A percentile compares a stretch with the other conserved stretches of the same genome.
These are phyloP conservation scores for Cyanoramphus novaezelandiae DNA, from an alignment of 2,113 vertebrate genomes.

Conservation along the genomic window DNA sequence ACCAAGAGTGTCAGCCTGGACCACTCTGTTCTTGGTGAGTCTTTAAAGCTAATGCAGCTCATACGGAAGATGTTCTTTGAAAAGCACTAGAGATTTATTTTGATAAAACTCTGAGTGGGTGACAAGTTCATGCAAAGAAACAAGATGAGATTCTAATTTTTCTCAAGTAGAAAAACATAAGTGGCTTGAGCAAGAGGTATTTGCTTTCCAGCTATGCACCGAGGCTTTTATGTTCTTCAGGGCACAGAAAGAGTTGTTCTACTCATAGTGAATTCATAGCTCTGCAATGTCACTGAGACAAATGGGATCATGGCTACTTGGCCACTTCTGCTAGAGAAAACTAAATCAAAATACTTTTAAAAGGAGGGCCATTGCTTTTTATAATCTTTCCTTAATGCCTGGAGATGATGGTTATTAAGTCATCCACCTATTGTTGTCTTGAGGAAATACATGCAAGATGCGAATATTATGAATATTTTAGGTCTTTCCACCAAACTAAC, in stretches of 20 bases:
- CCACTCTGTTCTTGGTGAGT: background rate
- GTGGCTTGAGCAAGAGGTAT: background rate
- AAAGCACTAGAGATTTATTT: slow-evolving; percentile 22
- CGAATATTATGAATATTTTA: background rate
- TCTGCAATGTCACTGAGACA: background rate
- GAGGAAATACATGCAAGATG: background rate
- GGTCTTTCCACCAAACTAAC: background rate
- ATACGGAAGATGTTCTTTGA: background rate
- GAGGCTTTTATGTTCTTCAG: background rate
- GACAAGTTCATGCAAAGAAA: slow-evolving; percentile 32
- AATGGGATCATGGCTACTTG: background rate
- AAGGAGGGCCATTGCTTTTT: background rate
- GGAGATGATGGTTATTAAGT: background rate
- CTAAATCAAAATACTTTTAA: slow-evolving; percentile 21
- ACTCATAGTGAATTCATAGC: slow-evolving; percentile 5
- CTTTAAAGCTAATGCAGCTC: slow-evolving; percentile 27
- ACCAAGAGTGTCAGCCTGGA: slow-evolving; percentile 24
- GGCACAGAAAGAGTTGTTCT: background rate
- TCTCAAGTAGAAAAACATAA: slow-evolving; percentile 19
- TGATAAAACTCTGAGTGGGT: slow-evolving; percentile 23
- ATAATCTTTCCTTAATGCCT: background rate
- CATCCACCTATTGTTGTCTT: background rate
- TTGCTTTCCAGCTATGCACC: slow-evolving; percentile 12
- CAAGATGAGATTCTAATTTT: slow-evolving; percentile 27
- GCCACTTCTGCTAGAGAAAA: background rate